Base-by-base conservation (phyloP, 2,113 vertebrate species). In the Neolamprologus hecqui region DNA sequence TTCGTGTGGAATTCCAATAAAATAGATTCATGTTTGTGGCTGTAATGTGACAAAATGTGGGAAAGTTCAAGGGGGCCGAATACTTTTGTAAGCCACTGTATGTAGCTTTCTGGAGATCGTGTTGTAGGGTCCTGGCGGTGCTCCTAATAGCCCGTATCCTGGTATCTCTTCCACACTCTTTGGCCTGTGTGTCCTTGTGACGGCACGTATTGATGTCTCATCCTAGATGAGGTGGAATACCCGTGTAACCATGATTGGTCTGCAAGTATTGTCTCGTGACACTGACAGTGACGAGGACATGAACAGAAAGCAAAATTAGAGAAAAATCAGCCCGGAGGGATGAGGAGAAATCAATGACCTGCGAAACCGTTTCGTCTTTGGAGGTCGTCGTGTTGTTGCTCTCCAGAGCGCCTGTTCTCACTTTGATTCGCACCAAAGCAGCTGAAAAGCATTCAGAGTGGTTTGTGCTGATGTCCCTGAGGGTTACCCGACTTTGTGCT, bases 1-100 rank as follows among this genome's bases (percentile, higher is more conserved):
- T n/a, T 53, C 9, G 9, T 0, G 0, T 51, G 8, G 49, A 51
- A n/a, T n/a, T 51, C 3, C 5, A n/a, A 51, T 0, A n/a, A 53
- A 10, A 10, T 6, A 3, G 3, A n/a, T n/a, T 0, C 19, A 53
- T 53, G 49, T 10, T 10, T 53, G 19, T 53, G 49, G 19, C 19
- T 53, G 19, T 6, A n/a, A 53, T 53, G 19, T 53, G 49, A 3
- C 49, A 2, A 53, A 6, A 53, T n/a, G 19, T 53, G 19, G 9
- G 0, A n/a, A 54, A 54, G n/a, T 54, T 54, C 9, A 54, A 54
- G 51, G 51, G 0, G 51, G 9, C 9, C 1, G 2, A 23, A 55
- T 55, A 23, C 4, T 55, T 55, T 55, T 55, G 53, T 0, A 54
- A 54, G 4, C 53, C 11, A 3, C 21, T 4, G 53, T 55, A 2